phyloP scores from a whole-genome alignment of 2,113 vertebrate species.

The Chrysemys picta region DNA sequence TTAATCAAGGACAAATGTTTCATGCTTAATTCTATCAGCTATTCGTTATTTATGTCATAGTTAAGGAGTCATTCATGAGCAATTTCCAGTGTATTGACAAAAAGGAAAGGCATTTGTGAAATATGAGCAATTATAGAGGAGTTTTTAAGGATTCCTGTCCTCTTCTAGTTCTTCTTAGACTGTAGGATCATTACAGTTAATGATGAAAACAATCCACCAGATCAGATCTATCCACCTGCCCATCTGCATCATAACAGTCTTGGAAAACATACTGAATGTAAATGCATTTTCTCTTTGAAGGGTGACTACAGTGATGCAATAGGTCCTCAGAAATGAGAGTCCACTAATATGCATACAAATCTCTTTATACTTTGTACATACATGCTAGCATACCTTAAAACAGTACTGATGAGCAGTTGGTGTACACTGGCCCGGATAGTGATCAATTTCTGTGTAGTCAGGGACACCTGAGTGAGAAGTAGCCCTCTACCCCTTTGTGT shows the following conservation, averaged over 20 bases:
- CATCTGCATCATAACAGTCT: neutral
- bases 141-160: neutral
- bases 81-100: neutral
- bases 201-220: neutral
- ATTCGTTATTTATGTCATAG: neutral
- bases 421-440: neutral
- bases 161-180: neutral
- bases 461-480: neutral
- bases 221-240: neutral
- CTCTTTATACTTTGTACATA: fast-evolving
- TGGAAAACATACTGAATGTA: neutral
- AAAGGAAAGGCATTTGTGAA: neutral
- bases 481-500: neutral
- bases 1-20: neutral
- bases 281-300: neutral
- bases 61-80: neutral
- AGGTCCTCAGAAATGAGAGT: neutral
- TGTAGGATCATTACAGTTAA: neutral
- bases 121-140: neutral
- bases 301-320: neutral
- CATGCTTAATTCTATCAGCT: neutral
- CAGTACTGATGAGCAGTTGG: neutral
- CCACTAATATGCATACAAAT: neutral
- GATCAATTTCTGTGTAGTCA: neutral
- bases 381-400: neutral